Base-by-base conservation (phyloP, 2,888 invertebrate species). In the Cerastoderma edule region DNA sequence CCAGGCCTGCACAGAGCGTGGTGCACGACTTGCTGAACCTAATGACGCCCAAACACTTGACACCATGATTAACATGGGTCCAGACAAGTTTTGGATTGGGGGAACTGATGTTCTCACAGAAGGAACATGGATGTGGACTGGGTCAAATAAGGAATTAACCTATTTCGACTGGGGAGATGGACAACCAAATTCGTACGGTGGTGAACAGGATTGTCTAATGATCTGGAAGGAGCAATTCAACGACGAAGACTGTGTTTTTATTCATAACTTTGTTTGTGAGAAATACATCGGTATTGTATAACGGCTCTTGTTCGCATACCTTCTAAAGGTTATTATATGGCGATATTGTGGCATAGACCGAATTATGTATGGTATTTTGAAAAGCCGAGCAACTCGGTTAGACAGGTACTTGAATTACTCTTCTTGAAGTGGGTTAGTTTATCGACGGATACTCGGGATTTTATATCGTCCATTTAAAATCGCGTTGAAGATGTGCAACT, bases 11-110 rank as follows among this genome's bases (percentile, higher is more conserved):
- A 16, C 24, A 24, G 53, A 54, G 35, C 24, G 2, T 24, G 67
- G 67, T 22, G 67, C 35, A 13, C 22, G n/a, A 24, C 32, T 67
- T 3, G 67, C 67, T 22, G 54, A 67, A 19, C 67, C 67, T 24
- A 35, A 67, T 33, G 35, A 28, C 13, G 35, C 13, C 10, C 22
- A 35, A 5, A n/a, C 35, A 2, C 50, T 67, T 33, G 24, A n/a
- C n/a, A 19, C 32, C 13, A 6, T 67, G 24, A 10, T 33, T 33
- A 28, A 3, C 3, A 1, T 53, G 6, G 53, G 53, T 8, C 35
- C 35, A 32, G 24, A 4, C n/a, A 19, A 35, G 22, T 53, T 67
- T 4, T 67, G 67, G 67, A 22, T 67, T 3, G 67, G 67, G 22
- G 67, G 53, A 19, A 53, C 54, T 2, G 54, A 54, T 33, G 53